Base-by-base conservation (phyloP, 2,113 vertebrate genomes). In the Triplophysa tibetana region DNA sequence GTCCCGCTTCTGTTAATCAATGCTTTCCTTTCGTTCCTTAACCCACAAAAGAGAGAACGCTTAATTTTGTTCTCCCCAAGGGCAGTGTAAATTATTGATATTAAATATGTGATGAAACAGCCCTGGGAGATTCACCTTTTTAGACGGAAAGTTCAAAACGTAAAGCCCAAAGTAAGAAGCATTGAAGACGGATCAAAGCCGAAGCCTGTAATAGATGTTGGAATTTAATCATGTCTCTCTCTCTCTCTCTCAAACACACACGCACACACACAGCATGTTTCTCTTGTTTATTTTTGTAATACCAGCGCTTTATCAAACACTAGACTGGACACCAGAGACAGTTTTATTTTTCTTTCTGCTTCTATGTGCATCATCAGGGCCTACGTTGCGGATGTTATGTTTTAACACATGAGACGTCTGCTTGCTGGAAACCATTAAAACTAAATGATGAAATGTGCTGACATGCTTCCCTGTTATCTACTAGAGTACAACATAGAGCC, bases 181-280 rank as follows among this genome's bases (percentile, higher is more conserved):
- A 88, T 89, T 92, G 89, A 91, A 90, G 86, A 79, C 77, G 64
- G 88, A 90, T 90, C 88, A 90, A 90, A 91, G 89, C 81, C 65
- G 73, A 12, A 24, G 85, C 82, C 83, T 65, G 56, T 89, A 88
- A 89, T 85, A 89, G 84, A 90, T 88, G 83, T 88, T 87, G 70
- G 83, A 84, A 86, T 90, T 87, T 85, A 91, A 91, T 88, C 85
- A 85, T 87, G 85, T 88, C 85, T 87, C 83, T 83, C 77, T 66
- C 77, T 45, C 24, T 63, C 67, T 75, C 29, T 60, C 63, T 64
- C 52, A 12, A 14, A 12, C 70, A 29, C 29, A 43, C 11, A 19
- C 19, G 4, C 17, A 60, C 56, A 60, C 12, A 12, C 82, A 33
- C 29, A 82, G 82, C 29, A 23, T 69, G 45, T 64, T 81, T 78